Evolutionary conservation across 2,888 invertebrate genomes (phyloP).

Genomic region (Monopis laevigella): DNA sequence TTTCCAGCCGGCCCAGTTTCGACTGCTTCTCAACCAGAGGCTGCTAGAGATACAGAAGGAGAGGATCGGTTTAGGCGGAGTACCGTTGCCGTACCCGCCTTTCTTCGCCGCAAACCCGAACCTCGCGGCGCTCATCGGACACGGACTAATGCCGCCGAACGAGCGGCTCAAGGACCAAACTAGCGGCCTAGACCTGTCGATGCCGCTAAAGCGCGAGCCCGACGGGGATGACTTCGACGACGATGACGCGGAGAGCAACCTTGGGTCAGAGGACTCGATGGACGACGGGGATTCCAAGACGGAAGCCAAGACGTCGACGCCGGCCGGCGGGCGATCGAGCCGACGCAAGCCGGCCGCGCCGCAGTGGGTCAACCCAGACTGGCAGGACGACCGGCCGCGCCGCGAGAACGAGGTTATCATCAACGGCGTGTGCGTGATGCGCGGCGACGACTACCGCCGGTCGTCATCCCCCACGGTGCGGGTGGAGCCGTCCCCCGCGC

Average conservation of each 20-base stretch:
- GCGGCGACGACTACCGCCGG: conserved; percentile 78
- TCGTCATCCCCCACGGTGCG: conserved; percentile 76
- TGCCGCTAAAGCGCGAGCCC: conserved; percentile 83
- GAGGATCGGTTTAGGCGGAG: conserved; percentile 79
- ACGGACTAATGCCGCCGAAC: conserved; percentile 70
- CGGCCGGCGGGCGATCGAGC: conserved; percentile 59
- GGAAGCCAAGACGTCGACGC: conserved; percentile 64
- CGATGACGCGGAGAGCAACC: conserved; percentile 79
- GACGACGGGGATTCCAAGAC: conserved; percentile 66
- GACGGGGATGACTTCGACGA: conserved; percentile 83
- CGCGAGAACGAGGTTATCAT: conserved; percentile 84
- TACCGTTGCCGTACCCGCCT: conserved; percentile 79
- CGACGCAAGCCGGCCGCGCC: conserved; percentile 95
- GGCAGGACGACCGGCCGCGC: conserved; percentile 76
- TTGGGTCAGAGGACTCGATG: conserved; percentile 74
- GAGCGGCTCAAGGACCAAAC: conserved; percentile 80
- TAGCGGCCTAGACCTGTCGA: conserved; percentile 87
- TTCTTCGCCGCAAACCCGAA: conserved; percentile 82
- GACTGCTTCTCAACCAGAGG: conserved; percentile 88
- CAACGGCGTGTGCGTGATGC: conserved; percentile 94
- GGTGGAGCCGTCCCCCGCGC: conserved; percentile 79
- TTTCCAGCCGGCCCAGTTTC: conserved; percentile 92
- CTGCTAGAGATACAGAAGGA: conserved; percentile 88
- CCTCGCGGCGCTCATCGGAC: conserved; percentile 79
- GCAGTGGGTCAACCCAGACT: conserved; percentile 97